Conservation (phyloP, 2,797 vertebrate genomes). For the Smutsia temminckii region DNA sequence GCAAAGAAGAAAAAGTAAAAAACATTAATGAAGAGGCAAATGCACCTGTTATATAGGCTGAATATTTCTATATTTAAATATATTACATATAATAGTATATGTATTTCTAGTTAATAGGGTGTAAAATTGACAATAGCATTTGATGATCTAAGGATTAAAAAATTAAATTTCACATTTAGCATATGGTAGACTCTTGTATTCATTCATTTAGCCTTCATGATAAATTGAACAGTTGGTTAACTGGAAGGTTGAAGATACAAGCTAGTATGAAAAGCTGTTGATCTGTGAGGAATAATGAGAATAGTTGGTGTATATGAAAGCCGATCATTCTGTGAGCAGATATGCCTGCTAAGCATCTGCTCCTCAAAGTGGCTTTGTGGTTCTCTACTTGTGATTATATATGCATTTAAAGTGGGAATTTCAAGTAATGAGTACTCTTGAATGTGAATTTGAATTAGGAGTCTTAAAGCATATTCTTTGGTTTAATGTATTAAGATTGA, state of each 20-base stretch:
- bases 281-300: background rate
- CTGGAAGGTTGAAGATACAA: background rate
- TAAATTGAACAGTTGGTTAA: background rate
- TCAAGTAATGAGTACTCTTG: background rate
- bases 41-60: constrained; percentile 21
- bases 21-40: constrained; percentile 27
- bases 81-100: background rate
- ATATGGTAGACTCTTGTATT: background rate
- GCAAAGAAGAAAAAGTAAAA: constrained; percentile 21
- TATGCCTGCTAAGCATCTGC: background rate
- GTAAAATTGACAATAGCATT: background rate
- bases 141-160: constrained; percentile 40
- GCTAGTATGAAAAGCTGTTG: background rate
- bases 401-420: background rate
- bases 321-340: background rate
- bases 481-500: constrained; percentile 32
- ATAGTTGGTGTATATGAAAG: background rate
- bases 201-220: background rate
- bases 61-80: background rate
- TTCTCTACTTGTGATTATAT: background rate
- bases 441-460: constrained; percentile 16
- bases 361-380: background rate
- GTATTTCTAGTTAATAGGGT: background rate
- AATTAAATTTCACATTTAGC: background rate
- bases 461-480: constrained; percentile 6